phyloP scores from a whole-genome alignment of 2,113 vertebrate species.

The Tyrannus savana region DNA sequence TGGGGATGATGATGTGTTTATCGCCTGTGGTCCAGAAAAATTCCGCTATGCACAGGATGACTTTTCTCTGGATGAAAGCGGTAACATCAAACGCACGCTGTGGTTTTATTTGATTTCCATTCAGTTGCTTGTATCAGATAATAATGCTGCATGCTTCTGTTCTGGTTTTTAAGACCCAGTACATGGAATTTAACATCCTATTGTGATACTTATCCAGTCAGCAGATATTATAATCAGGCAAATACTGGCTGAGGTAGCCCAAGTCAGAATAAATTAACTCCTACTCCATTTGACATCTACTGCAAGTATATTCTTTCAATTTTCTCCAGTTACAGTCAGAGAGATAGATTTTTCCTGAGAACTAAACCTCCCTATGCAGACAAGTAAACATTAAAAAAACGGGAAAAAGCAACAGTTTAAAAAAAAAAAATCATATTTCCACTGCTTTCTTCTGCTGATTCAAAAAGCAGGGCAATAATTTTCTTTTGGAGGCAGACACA shows the following conservation, averaged over 20 bases:
- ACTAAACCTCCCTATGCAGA: not conserved
- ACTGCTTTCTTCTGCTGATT: not conserved
- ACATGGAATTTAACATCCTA: not conserved
- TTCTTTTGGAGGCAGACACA: not conserved
- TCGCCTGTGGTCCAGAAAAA: constrained; percentile 96
- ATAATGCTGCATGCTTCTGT: not conserved
- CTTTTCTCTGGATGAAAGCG: constrained; percentile 96
- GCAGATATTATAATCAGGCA: not conserved
- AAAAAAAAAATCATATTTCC: not conserved
- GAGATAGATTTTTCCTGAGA: not conserved
- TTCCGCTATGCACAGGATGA: constrained; percentile 98
- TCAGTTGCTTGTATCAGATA: not conserved
- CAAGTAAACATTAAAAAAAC: not conserved
- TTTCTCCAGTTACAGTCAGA: not conserved
- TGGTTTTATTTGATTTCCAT: not conserved
- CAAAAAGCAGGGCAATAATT: not conserved
- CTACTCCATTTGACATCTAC: not conserved
- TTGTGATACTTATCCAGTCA: not conserved
- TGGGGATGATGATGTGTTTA: constrained; percentile 96
- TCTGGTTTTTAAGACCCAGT: not conserved
- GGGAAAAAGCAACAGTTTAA: not conserved
- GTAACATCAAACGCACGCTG: constrained; percentile 67
- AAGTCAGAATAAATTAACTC: not conserved
- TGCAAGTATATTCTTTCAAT: not conserved
- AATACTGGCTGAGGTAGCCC: not conserved